Evolutionary conservation across 2,797 vertebrate species (phyloP).

Genomic region (Hippocampus kuda): DNA sequence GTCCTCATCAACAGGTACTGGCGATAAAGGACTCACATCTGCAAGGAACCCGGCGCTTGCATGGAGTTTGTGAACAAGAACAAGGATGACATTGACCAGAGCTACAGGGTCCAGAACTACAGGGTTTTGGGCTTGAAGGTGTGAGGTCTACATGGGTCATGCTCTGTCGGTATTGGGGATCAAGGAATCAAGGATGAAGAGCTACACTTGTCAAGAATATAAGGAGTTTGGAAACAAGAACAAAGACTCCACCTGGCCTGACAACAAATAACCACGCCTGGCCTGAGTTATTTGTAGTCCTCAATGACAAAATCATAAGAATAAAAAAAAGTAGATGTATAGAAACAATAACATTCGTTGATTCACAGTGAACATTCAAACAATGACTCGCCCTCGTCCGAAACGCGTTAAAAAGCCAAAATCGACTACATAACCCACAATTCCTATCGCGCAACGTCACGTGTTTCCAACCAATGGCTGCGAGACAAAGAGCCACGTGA

Average conservation of each 20-base stretch:
- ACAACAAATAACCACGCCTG: too few relatives aligned
- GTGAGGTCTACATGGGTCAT: background rate
- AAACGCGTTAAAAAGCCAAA: background rate
- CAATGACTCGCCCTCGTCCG: too few relatives aligned
- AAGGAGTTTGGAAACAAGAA: too few relatives aligned
- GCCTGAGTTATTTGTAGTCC: too few relatives aligned
- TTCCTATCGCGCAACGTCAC: rapidly evolving
- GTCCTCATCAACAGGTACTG: background rate
- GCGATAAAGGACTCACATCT: background rate
- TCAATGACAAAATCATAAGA: too few relatives aligned
- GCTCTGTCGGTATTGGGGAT: background rate
- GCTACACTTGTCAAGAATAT: background rate
- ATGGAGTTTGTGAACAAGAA: too few relatives aligned
- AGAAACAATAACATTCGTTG: too few relatives aligned
- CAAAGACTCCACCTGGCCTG: too few relatives aligned
- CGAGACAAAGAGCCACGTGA: slow-evolving; percentile 27
- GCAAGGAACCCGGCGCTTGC: background rate
- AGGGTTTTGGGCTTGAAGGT: too few relatives aligned
- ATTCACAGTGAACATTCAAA: too few relatives aligned
- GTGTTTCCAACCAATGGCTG: slow-evolving; percentile 45
- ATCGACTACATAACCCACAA: slow-evolving; percentile 29
- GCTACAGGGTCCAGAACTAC: background rate
- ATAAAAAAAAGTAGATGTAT: too few relatives aligned
- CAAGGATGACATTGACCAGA: background rate
- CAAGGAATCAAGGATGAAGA: too few relatives aligned